These are phyloP conservation scores for Drosophila cyrtoloma DNA, from an alignment of 2,888 invertebrate genomes.

Conservation along the genomic window DNA sequence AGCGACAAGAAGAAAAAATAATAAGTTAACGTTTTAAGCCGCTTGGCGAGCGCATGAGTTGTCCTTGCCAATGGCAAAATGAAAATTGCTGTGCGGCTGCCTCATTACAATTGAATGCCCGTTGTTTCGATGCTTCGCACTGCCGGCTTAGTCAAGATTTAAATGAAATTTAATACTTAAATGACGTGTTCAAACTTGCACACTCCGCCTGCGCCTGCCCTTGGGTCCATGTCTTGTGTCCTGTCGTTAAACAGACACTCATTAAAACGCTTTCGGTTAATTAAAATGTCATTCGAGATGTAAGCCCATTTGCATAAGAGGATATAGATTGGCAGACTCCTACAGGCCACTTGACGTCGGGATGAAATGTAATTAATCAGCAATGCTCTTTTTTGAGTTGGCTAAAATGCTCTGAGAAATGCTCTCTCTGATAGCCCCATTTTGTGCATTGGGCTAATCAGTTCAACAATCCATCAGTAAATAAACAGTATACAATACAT, in stretches of 20 bases:
- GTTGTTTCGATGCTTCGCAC: constrained; percentile 51
- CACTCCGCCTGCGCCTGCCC: background rate
- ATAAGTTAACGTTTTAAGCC: constrained; percentile 75
- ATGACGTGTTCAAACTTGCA: constrained; percentile 54
- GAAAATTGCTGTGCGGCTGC: constrained; percentile 53
- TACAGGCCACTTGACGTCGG: background rate
- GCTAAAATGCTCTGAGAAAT: too few species aligned
- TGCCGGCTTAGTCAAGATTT: constrained; percentile 69
- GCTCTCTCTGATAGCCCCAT: background rate
- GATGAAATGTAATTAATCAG: constrained; percentile 4
- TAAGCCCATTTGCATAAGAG: constrained; percentile 30
- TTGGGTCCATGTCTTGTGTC: constrained; percentile 7
- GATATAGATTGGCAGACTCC: constrained; percentile 20
- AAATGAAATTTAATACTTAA: constrained; percentile 63
- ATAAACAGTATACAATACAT: background rate
- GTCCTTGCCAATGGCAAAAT: constrained; percentile 46
- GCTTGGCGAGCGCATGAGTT: constrained; percentile 61
- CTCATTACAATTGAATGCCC: constrained; percentile 78
- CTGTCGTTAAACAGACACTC: constrained; percentile 30
- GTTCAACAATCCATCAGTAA: background rate
- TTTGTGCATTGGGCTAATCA: background rate
- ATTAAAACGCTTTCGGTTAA: constrained; percentile 59
- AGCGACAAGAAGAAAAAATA: constrained; percentile 31
- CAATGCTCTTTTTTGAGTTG: constrained; percentile 3
- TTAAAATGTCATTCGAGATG: constrained; percentile 67